Evolutionary conservation across 23 tunicate species (phyloP).

Genomic region (Diplosoma virens): DNA sequence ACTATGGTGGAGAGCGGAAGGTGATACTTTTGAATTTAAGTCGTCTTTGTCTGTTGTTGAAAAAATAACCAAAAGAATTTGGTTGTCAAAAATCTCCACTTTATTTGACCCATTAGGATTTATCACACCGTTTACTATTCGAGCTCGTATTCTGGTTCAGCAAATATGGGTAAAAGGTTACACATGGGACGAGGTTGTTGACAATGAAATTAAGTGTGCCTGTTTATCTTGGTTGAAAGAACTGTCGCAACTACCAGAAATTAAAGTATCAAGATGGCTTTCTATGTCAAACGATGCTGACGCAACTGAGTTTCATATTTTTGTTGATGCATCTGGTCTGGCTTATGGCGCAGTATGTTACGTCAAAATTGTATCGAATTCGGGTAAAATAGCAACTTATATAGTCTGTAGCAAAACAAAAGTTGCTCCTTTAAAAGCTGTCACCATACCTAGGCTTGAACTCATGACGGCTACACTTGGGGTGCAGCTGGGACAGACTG

Average conservation of each 20-base stretch:
- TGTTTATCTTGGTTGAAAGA: not conserved
- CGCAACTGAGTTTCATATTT: not conserved
- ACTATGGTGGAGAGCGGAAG: not conserved
- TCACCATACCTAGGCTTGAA: too few relatives aligned
- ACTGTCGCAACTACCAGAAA: not conserved
- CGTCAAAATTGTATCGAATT: too few relatives aligned
- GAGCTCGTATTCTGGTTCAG: constrained; percentile 12
- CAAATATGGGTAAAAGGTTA: constrained; percentile 1
- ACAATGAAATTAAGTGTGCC: not conserved
- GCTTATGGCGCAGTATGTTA: too few relatives aligned
- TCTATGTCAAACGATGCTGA: not conserved
- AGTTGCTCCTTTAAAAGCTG: too few relatives aligned
- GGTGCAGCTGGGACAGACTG: too few relatives aligned
- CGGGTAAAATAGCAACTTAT: too few relatives aligned
- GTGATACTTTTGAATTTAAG: not conserved
- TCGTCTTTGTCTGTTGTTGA: not conserved
- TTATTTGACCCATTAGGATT: constrained; percentile 3
- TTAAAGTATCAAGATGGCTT: not conserved
- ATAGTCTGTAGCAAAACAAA: too few relatives aligned
- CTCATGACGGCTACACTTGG: too few relatives aligned
- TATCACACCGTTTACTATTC: not conserved
- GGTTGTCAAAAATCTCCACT: constrained; percentile 4
- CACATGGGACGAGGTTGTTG: not conserved
- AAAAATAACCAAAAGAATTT: not conserved
- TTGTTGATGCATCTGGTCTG: too few relatives aligned